A percentile compares a stretch with the other conserved stretches of the same genome.
Conservation (phyloP, 2,888 invertebrate genomes). For the Tetanocera ferruginea region DNA sequence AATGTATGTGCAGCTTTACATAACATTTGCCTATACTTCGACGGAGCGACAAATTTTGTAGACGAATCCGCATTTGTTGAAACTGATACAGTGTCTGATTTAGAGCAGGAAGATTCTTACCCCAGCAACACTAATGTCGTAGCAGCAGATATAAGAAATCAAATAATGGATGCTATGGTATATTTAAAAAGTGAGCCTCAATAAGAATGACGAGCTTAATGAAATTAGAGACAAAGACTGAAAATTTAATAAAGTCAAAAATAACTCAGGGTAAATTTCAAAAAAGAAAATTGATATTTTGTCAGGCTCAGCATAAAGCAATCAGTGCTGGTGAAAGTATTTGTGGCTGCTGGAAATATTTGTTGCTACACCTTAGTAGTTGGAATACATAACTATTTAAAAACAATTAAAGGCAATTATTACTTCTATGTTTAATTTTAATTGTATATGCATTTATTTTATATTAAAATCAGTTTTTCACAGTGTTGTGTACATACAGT, state of each 20-base stretch:
- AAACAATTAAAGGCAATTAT: too few relatives aligned
- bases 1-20: conserved; percentile 30
- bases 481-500: conserved; percentile 30
- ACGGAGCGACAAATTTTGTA: neutral
- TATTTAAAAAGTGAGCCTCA: neutral
- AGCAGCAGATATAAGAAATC: neutral
- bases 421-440: conserved; percentile 7
- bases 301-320: too few relatives aligned
- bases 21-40: conserved; percentile 3
- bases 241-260: too few relatives aligned
- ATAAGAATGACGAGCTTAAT: too few relatives aligned
- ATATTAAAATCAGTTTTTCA: conserved; percentile 33
- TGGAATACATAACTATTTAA: too few relatives aligned
- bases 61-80: neutral
- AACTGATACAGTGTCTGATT: neutral
- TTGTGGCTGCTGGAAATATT: too few relatives aligned
- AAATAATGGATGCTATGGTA: neutral
- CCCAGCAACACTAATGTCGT: neutral
- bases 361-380: too few relatives aligned
- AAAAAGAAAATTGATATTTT: too few relatives aligned
- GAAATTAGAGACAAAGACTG: too few relatives aligned
- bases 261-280: too few relatives aligned
- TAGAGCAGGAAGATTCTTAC: neutral
- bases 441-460: conserved; percentile 20
- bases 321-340: too few relatives aligned